phyloP scores from a whole-genome alignment of 2,113 vertebrate species.

The Rhinogobius similis region DNA sequence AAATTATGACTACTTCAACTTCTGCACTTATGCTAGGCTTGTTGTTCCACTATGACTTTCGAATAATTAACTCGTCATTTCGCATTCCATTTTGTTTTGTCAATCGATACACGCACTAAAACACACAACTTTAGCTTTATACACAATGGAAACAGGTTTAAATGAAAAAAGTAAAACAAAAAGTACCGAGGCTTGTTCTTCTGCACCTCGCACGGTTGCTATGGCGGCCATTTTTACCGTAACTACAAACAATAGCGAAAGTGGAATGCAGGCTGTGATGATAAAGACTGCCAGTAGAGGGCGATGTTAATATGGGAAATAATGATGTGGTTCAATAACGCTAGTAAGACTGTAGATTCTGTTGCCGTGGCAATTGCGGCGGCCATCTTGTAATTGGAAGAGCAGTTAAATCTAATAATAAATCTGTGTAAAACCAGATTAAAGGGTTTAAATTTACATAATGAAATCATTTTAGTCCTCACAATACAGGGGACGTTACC shows the following conservation, averaged over 20 bases:
- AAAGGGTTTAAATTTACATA: too few species aligned
- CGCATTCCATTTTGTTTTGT: neutral
- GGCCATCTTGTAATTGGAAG: too few species aligned
- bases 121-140: neutral
- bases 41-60: too few species aligned
- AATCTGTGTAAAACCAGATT: too few species aligned
- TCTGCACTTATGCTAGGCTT: too few species aligned
- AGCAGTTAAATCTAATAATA: too few species aligned
- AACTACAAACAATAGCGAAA: conserved; percentile 37
- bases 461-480: too few species aligned
- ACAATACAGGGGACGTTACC: too few species aligned
- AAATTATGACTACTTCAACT: too few species aligned
- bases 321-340: too few species aligned
- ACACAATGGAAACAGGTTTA: neutral
- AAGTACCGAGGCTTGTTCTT: conserved; percentile 36
- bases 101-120: neutral
- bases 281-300: conserved; percentile 24
- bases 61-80: neutral
- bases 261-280: neutral
- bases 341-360: too few species aligned
- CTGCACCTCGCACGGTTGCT: conserved; percentile 48
- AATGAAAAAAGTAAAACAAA: neutral
- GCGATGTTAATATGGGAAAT: conserved; percentile 8
- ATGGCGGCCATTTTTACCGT: conserved; percentile 67
- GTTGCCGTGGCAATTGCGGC: too few species aligned